Evolutionary conservation across 2,113 vertebrate species (phyloP), one percentile per base, ranked within the genome.

Genomic region (Pelodiscus sinensis): DNA sequence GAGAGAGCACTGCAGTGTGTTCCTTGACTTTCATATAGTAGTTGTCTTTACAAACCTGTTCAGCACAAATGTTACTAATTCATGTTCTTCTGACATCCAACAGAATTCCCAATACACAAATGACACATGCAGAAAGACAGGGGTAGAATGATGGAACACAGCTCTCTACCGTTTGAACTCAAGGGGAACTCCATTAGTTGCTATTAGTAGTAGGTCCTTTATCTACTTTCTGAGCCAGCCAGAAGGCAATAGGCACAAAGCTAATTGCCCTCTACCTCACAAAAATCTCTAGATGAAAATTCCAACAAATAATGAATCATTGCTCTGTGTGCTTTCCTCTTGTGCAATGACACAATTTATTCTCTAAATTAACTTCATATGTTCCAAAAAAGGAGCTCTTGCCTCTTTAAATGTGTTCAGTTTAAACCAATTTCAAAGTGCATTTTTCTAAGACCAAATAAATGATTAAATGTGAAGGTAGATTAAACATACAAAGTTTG

Each of bases 51-150:
- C 21, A 54, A 38, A 35, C 25, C n/a, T 31, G n/a, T 21, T 35
- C 25, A 79, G 31, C 29, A 25, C 51, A 19, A 44, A 19, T 31
- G 29, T 21, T 79, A 9, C 54, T 38, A 75, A 75, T 50, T n/a
- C 4, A 4, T 27, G 73, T 13, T 77, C 12, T 44, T 44, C 73
- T 77, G 38, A 24, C n/a, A 73, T 22, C 38, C 5, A 31, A n/a
- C 22, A 24, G 18, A 5, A 57, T 56, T 81, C 54, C 35, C 14
- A 57, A 11, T 15, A 58, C 12, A 24, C 21, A 27, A 24, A 7
- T 19, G 0, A 29, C 1, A 0, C 29, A 16, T 44, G 44, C 1
- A 16, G 0, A 10, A 50, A 57, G 22, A 18, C 18, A 65, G 62
- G 31, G 35, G 13, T 25, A 35, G 54, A 78, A 21, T 29, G 9